Evolutionary conservation across 2,113 vertebrate species (phyloP).

Genomic region (Phyllopteryx taeniolatus): DNA sequence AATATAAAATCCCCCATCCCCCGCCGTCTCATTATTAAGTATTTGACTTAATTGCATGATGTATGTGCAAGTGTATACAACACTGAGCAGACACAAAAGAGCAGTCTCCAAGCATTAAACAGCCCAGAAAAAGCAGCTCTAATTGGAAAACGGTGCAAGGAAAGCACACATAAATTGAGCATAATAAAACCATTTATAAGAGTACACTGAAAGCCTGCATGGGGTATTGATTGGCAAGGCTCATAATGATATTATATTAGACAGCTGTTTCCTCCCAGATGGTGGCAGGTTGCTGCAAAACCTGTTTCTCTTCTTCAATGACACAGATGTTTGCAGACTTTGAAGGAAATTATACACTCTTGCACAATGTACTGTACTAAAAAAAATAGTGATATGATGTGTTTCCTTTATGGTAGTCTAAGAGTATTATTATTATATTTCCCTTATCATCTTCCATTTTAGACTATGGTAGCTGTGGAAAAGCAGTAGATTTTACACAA

Average conservation of each 20-base stretch:
- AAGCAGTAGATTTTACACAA: background rate
- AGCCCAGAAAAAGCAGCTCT: background rate
- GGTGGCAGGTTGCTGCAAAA: background rate
- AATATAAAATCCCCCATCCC: background rate
- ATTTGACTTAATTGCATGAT: background rate
- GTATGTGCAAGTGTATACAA: background rate
- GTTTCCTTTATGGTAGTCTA: background rate
- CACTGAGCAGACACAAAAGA: conserved; percentile 3
- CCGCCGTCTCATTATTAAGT: background rate
- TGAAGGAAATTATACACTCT: background rate
- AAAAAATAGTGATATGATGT: background rate
- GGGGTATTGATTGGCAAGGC: conserved; percentile 1
- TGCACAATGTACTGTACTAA: too few relatives aligned
- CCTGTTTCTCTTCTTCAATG: background rate
- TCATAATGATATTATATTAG: background rate
- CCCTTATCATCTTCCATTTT: background rate
- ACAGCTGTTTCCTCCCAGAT: conserved; percentile 11
- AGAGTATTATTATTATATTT: background rate
- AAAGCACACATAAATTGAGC: background rate
- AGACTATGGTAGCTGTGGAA: background rate
- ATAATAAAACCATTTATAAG: background rate
- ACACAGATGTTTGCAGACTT: background rate
- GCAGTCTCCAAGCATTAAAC: background rate
- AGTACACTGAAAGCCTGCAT: too few relatives aligned
- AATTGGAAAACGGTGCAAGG: background rate